phyloP scores from a whole-genome alignment of 2,888 invertebrate species.

The Diadegma fenestrale region DNA sequence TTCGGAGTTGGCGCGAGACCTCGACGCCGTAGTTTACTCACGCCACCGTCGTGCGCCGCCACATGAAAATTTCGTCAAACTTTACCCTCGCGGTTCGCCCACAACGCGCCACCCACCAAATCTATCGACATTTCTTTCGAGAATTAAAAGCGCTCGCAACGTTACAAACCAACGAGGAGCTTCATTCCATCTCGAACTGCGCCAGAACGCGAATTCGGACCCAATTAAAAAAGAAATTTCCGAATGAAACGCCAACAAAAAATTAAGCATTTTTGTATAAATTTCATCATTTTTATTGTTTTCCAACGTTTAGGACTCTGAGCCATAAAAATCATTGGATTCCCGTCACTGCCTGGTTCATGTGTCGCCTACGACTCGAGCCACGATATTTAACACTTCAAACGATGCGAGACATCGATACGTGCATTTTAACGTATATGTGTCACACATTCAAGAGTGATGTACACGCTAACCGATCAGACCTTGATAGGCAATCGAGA shows the following conservation, averaged over 20 bases:
- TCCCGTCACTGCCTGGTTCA: not conserved
- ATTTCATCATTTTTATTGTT: not conserved
- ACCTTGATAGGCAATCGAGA: constrained; percentile 81
- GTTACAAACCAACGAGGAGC: not conserved
- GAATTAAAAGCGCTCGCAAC: not conserved
- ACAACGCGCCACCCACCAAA: constrained; percentile 39
- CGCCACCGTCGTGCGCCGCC: constrained; percentile 35
- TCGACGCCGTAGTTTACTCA: constrained; percentile 44
- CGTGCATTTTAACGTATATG: constrained; percentile 24
- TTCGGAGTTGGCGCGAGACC: constrained; percentile 64
- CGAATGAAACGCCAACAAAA: not conserved
- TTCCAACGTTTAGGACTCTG: not conserved
- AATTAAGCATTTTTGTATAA: too few relatives aligned
- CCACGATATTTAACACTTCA: constrained; percentile 10
- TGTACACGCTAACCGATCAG: constrained; percentile 77
- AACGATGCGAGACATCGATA: constrained; percentile 30
- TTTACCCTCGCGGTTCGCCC: constrained; percentile 19
- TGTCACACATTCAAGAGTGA: constrained; percentile 58
- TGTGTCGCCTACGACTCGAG: not conserved
- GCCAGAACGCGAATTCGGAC: too few relatives aligned
- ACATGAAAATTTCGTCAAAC: constrained; percentile 25
- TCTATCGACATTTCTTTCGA: constrained; percentile 49
- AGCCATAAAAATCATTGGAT: not conserved
- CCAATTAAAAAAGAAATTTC: not conserved
- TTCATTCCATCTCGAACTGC: too few relatives aligned